Evolutionary conservation across 1,140 invertebrate species (phyloP).

Genomic region (Anadara kagoshimensis): DNA sequence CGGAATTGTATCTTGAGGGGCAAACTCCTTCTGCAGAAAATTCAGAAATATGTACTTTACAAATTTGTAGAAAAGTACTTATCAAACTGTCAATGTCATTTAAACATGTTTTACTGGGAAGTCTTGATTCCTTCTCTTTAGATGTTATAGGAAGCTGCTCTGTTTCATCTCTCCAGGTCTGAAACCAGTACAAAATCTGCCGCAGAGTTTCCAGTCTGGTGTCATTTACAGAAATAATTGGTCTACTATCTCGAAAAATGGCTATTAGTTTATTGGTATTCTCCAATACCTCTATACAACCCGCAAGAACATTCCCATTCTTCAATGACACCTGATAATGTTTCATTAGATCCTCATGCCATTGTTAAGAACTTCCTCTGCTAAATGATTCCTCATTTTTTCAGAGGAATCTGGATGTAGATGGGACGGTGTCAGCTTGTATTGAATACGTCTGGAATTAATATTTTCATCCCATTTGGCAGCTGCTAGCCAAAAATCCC

Average conservation of each 20-base stretch:
- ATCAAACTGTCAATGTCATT: slow-evolving; percentile 23
- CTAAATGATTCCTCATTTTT: slow-evolving; percentile 34
- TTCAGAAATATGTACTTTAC: neutral
- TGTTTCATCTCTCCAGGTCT: slow-evolving; percentile 7
- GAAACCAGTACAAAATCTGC: neutral
- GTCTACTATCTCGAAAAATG: slow-evolving; percentile 19
- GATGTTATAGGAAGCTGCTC: neutral
- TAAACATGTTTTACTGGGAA: slow-evolving; percentile 16
- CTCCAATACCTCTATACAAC: slow-evolving; percentile 11
- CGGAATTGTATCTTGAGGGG: slow-evolving; percentile 18
- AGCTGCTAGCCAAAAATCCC: slow-evolving; percentile 25
- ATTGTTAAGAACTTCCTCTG: slow-evolving; percentile 24
- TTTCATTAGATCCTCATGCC: slow-evolving; percentile 26
- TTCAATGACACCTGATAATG: neutral
- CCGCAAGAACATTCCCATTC: slow-evolving; percentile 3
- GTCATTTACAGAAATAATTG: slow-evolving; percentile 1
- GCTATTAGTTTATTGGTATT: slow-evolving; percentile 18
- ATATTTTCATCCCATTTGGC: slow-evolving; percentile 28
- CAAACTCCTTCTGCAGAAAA: slow-evolving; percentile 17
- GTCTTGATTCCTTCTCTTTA: slow-evolving; percentile 18
- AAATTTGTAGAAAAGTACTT: slow-evolving; percentile 12
- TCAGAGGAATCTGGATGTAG: slow-evolving; percentile 27
- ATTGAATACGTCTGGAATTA: slow-evolving; percentile 21
- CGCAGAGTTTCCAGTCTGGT: neutral
- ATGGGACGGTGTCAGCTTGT: slow-evolving; percentile 23